These are phyloP conservation scores for Parotia lawesii DNA, from an alignment of 2,113 vertebrate species.

Conservation along the genomic window DNA sequence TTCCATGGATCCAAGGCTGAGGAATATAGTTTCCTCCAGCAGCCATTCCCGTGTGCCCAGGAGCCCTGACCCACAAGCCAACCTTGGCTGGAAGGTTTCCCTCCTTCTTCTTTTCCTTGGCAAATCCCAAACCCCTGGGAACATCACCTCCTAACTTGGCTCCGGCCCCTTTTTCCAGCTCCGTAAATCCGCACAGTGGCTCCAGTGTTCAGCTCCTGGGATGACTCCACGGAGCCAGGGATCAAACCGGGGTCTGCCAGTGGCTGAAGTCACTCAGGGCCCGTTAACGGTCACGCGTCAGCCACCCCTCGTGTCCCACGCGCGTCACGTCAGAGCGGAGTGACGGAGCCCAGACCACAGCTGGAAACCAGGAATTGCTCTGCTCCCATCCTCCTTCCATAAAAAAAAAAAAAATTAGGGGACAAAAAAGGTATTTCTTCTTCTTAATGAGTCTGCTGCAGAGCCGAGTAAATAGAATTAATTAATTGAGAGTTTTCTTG, in stretches of 20 bases:
- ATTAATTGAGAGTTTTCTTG: not conserved
- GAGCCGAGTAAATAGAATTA: not conserved
- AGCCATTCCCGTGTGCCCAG: not conserved
- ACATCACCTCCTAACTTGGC: not conserved
- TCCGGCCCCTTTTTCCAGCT: not conserved
- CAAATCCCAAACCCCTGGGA: not conserved
- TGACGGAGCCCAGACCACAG: fast-evolving
- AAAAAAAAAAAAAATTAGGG: not conserved
- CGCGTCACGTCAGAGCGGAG: fast-evolving
- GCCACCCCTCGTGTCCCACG: not conserved
- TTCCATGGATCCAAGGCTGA: fast-evolving
- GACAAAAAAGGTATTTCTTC: not conserved
- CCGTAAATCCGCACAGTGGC: not conserved
- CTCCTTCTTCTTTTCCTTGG: not conserved
- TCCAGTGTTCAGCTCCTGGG: not conserved
- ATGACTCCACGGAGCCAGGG: not conserved
- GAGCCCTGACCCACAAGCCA: not conserved
- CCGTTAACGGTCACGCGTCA: fast-evolving
- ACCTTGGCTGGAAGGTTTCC: not conserved
- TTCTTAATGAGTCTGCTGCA: not conserved
- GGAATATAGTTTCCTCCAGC: not conserved
- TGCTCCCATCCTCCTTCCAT: not conserved
- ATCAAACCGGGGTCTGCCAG: not conserved
- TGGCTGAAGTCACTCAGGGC: not conserved
- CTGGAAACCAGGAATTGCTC: not conserved